phyloP scores from a whole-genome alignment of 2,888 invertebrate genomes.

The Torymus auratus region DNA sequence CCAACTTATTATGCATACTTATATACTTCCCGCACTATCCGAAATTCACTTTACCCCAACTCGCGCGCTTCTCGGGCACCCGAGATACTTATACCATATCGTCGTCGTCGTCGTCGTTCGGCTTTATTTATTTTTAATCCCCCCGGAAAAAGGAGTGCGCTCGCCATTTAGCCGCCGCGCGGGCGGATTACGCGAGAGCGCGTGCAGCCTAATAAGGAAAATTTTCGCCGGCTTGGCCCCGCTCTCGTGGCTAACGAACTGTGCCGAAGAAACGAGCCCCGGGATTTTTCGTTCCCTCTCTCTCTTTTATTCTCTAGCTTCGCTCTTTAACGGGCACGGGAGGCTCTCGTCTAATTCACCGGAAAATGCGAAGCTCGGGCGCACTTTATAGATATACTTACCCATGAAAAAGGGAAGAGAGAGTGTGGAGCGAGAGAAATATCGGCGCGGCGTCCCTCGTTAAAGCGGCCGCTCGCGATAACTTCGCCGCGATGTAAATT shows the following conservation, averaged over 20 bases:
- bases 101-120: slow-evolving; percentile 5
- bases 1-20: no score
- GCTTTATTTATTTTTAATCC: slow-evolving; percentile 35
- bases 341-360: slow-evolving; percentile 32
- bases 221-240: slow-evolving; percentile 19
- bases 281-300: slow-evolving; percentile 21
- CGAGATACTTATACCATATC: no score
- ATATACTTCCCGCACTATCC: no score
- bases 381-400: no score
- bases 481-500: slow-evolving; percentile 8
- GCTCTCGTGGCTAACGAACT: slow-evolving; percentile 25
- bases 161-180: background rate
- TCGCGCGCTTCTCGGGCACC: no score
- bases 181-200: slow-evolving; percentile 17
- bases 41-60: no score
- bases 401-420: background rate
- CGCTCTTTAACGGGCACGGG: slow-evolving; percentile 31
- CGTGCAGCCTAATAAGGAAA: slow-evolving; percentile 46
- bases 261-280: slow-evolving; percentile 29
- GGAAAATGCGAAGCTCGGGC: slow-evolving; percentile 28
- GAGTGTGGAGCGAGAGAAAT: background rate
- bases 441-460: no score
- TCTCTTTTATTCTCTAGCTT: background rate
- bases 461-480: slow-evolving; percentile 1
- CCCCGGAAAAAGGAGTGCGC: background rate